Base-by-base conservation (phyloP, 2,888 invertebrate genomes). In the Catocala nupta region DNA sequence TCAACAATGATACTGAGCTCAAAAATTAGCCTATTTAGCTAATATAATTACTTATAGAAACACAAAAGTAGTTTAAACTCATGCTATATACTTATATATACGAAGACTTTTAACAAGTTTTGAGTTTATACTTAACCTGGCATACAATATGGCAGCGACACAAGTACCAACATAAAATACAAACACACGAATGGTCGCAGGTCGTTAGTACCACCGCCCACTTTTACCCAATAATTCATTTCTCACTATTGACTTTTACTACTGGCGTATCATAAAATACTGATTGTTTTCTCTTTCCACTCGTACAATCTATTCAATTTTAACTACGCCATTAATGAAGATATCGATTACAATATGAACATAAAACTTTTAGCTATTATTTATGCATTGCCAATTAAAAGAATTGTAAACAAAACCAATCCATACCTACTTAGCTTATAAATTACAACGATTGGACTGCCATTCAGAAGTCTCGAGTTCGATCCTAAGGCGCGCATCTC, bases 181-280 rank as follows among this genome's bases (percentile, higher is more conserved):
- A 59, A 52, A 42, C 36, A 42, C 47, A n/a, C 12, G 43, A 8
- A 42, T 49, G 42, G 8, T 1, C 36, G 44, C 25, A 47, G n/a
- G 11, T 47, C 47, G 48, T 53, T 48, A 33, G 49, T 45, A 44
- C 39, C 25, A 6, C 10, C 55, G 61, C 61, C 61, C 55, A 61
- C 61, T 39, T n/a, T 42, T 42, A 13, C n/a, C 13, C 51, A 61
- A 44, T 59, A 43, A 55, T 16, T 61, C 47, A 61, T 56, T 10
- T 42, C 55, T 56, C 51, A 51, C 51, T 47, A 39, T 39, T 56
- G 51, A 55, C 61, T 12, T 61, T 51, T 56, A 51, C 55, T 61
- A 51, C 55, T 12, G 9, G 44, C 39, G 33, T 50, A 25, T 55
- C 44, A 42, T 60, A 50, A 60, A 60, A 55, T 34, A 44, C 34